Evolutionary conservation across 1,140 invertebrate species (phyloP).

Genomic region (Leptopilina boulardi): DNA sequence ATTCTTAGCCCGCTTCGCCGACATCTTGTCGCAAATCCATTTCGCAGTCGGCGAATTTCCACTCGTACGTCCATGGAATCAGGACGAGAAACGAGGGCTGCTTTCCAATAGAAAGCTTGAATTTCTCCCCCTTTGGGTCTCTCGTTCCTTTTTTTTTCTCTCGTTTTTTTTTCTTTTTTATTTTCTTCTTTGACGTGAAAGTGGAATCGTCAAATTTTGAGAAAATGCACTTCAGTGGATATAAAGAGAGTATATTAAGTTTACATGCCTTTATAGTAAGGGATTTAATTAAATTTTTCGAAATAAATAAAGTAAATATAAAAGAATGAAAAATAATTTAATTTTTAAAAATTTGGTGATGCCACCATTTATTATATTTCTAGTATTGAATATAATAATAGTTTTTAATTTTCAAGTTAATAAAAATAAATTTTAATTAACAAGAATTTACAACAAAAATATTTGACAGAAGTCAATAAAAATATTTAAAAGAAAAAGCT

Average conservation of each 20-base stretch:
- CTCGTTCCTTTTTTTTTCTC: not conserved
- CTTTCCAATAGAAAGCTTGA: conserved; percentile 24
- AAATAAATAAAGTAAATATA: too few species aligned
- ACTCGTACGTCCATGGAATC: conserved; percentile 39
- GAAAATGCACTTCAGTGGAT: not conserved
- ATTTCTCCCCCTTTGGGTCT: not conserved
- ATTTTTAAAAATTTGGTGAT: too few species aligned
- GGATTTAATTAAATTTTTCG: not conserved
- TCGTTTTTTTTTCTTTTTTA: not conserved
- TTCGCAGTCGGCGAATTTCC: conserved; percentile 66
- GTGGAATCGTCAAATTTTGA: conserved; percentile 5
- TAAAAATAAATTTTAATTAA: too few species aligned
- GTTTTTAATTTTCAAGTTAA: too few species aligned
- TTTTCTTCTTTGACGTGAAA: not conserved
- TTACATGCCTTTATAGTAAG: not conserved
- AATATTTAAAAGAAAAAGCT: too few species aligned
- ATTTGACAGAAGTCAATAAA: too few species aligned
- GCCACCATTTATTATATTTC: too few species aligned
- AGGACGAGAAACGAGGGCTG: conserved; percentile 33
- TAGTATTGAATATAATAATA: too few species aligned
- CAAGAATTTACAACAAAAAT: too few species aligned
- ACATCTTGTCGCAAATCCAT: conserved; percentile 73
- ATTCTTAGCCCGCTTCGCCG: conserved; percentile 63
- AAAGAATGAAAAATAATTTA: too few species aligned
- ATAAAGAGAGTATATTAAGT: not conserved